These are phyloP conservation scores for Geopemphigus sp. DNA, from an alignment of 1,140 invertebrate genomes.

Conservation along the genomic window DNA sequence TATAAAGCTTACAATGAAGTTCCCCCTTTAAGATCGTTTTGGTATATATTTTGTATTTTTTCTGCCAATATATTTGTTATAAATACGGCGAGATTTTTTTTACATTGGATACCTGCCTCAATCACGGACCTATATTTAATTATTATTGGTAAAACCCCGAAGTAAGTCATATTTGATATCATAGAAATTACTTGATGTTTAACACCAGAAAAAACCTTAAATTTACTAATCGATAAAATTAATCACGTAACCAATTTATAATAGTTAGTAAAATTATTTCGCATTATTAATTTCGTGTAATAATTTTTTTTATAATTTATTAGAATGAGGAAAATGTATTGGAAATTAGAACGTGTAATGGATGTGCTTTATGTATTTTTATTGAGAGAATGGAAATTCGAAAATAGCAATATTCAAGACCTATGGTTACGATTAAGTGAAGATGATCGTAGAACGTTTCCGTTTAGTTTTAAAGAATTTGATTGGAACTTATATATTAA, in stretches of 20 bases:
- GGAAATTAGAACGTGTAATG: neutral
- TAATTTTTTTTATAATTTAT: neutral
- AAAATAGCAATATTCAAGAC: neutral
- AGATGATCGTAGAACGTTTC: neutral
- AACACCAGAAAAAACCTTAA: no score
- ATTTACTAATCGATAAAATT: no score
- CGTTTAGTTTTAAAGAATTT: neutral
- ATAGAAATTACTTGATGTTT: no score
- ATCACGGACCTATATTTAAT: neutral
- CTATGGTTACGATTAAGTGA: neutral
- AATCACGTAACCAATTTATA: no score
- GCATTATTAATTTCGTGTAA: neutral
- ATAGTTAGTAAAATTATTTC: neutral
- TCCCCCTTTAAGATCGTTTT: neutral
- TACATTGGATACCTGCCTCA: neutral
- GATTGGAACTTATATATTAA: neutral
- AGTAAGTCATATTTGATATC: neutral
- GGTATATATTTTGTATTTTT: neutral
- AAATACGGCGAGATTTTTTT: neutral
- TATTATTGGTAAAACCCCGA: neutral
- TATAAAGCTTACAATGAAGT: neutral
- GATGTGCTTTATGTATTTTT: neutral
- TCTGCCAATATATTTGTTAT: neutral
- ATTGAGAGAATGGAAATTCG: neutral
- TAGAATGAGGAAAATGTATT: slow-evolving; percentile 10